These are phyloP conservation scores for Rhodeus uyekii DNA, from an alignment of 2,797 vertebrate species.

Conservation along the genomic window DNA sequence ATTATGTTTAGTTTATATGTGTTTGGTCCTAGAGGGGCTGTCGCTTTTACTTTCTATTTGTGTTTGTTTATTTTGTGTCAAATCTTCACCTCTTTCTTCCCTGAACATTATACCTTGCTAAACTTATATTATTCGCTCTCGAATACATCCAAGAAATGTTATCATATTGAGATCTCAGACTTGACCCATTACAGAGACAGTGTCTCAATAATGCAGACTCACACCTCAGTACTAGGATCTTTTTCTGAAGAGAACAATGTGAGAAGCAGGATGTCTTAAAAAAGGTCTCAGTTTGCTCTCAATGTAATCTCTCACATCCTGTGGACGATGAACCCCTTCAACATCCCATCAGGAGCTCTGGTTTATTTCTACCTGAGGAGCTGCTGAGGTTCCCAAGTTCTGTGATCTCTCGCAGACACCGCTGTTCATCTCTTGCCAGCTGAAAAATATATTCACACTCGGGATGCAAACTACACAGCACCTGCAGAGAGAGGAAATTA, in stretches of 20 bases:
- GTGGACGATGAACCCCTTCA: neutral
- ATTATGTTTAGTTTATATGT: no score
- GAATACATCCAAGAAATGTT: neutral
- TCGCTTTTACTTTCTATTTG: no score
- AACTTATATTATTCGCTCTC: neutral
- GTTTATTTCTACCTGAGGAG: slow-evolving; percentile 32
- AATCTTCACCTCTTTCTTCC: no score
- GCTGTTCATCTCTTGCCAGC: slow-evolving; percentile 72
- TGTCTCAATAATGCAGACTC: neutral
- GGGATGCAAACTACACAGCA: slow-evolving; percentile 73
- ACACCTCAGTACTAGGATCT: neutral
- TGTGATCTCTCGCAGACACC: slow-evolving; percentile 70
- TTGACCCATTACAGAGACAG: neutral
- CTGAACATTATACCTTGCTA: no score
- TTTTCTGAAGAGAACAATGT: neutral
- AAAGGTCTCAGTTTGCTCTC: neutral
- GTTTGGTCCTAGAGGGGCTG: no score
- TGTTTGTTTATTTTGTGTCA: no score
- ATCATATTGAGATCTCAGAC: neutral
- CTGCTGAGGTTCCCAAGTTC: slow-evolving; percentile 61
- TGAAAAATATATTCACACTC: slow-evolving; percentile 81
- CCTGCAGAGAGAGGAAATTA: slow-evolving; percentile 56
- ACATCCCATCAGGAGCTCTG: neutral
- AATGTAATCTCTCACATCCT: neutral
- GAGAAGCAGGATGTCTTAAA: neutral